Base-by-base conservation (phyloP, 2,888 invertebrate genomes). In the Eueremaeus valkanovi region DNA sequence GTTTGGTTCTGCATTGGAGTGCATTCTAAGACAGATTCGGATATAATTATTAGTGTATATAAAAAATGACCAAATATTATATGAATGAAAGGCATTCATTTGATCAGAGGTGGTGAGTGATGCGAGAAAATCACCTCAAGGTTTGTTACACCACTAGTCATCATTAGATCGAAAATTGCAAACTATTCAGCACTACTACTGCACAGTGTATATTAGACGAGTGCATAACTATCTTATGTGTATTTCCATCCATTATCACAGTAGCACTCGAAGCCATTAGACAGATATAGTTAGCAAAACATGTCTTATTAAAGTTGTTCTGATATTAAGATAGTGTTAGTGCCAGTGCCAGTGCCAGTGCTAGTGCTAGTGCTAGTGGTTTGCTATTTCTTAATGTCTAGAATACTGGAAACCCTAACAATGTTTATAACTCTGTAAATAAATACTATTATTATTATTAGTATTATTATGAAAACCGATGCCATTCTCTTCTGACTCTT, bases 291-390 rank as follows among this genome's bases (percentile, higher is more conserved):
- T 42, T 68, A 68, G 24, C 18, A 68, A 68, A 68, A 68, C 68
- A 68, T 68, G 68, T 68, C 68, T 68, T 68, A 68, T 68, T 68
- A 68, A 68, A 68, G 40, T 68, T 66, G 42, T 42, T 42, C 42
- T 68, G 68, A 68, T 68, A 68, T 68, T 40, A 68, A 68, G 68
- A 68, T 68, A 68, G 68, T 68, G 68, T 3, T 16, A 24, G 61
- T 16, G 31, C 5, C 31, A 21, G 45, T 45, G 45, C 11, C 16
- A 16, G 6, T 6, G 45, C 45, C 36, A 36, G 36, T 36, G 36
- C 36, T n/a, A n/a, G n/a, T n/a, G n/a, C n/a, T n/a, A n/a, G n/a
- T n/a, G n/a, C 36, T 36, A 36, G 31, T 66, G 66, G 66, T 66
- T 66, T 36, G 36, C 31, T 3, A 16, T 27, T 61, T 63, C 33